Evolutionary conservation across 2,888 invertebrate species (phyloP), one percentile per base, ranked within the genome.

Genomic region (Boloria selene): DNA sequence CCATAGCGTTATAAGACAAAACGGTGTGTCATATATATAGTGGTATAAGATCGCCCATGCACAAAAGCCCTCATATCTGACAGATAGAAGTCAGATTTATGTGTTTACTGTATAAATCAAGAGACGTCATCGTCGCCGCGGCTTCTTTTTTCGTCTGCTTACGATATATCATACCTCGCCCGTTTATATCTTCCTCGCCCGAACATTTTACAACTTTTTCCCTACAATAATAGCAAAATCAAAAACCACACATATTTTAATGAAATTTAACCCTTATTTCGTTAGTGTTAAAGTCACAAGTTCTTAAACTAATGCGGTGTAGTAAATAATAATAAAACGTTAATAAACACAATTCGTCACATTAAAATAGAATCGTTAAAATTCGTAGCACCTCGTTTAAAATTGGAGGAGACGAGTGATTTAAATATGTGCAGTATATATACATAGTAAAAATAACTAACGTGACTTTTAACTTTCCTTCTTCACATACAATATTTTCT

Each of bases 41-140:
- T 22, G 22, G 22, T 3, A 22, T 22, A 22, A 22, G 22, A 22
- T 38, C 10, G 31, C 31, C 31, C 31, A 38, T 38, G 31, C 7
- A 38, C 10, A 38, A 38, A 38, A 10, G 31, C 49, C 68, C 59
- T 66, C 55, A 65, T 54, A 49, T 74, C 79, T 87, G 90, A 90
- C 90, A 89, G 90, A 86, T 84, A 85, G 84, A 89, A 90, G 90
- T 90, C 92, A 86, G 92, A 92, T 93, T 92, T 92, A 93, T 92
- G 90, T 92, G 92, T 93, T 92, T 92, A 91, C 92, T 86, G 87
- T 85, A 91, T 90, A 92, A 92, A 92, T 93, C 92, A 92, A 80
- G 80, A 70, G 72, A 75, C 77, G 79, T 79, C 81, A 80, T 80
- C 81, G 85, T 65, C 78, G 49, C 74, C 78, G 38, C 74, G 76